Percentiles rank a stretch among this genome's conserved stretches.
phyloP scores from a whole-genome alignment of 1,140 invertebrate genomes.

The Orius laevigatus region DNA sequence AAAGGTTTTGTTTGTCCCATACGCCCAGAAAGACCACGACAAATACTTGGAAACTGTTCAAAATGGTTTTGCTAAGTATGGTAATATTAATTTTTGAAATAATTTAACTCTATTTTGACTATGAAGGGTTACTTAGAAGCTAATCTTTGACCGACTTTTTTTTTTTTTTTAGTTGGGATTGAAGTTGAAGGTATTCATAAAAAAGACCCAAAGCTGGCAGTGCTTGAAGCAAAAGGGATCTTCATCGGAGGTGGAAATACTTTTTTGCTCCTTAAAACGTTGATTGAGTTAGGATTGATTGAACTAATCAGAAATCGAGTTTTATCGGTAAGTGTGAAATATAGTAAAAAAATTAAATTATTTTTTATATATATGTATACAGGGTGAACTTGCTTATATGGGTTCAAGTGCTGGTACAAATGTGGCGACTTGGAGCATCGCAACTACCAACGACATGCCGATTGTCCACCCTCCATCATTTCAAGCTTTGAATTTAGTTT shows the following conservation, averaged over 20 bases:
- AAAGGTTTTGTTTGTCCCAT: constrained; percentile 58
- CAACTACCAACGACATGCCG: constrained; percentile 76
- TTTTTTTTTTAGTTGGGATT: constrained; percentile 27
- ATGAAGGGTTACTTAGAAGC: not conserved
- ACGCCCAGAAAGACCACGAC: constrained; percentile 49
- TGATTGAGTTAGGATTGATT: constrained; percentile 52
- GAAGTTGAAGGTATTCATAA: constrained; percentile 45
- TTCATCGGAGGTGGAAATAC: constrained; percentile 70
- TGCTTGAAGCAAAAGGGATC: constrained; percentile 46
- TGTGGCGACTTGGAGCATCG: constrained; percentile 58
- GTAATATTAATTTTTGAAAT: constrained; percentile 24
- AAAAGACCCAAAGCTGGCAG: constrained; percentile 30
- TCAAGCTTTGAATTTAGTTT: constrained; percentile 51
- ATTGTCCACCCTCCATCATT: constrained; percentile 60
- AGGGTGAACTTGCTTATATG: constrained; percentile 54
- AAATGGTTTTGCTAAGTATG: constrained; percentile 42
- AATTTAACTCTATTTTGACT: constrained; percentile 9
- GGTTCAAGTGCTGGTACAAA: constrained; percentile 71
- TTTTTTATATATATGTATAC: no score
- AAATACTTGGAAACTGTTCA: constrained; percentile 44
- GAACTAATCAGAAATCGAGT: constrained; percentile 44
- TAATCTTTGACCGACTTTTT: not conserved
- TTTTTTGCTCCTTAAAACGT: constrained; percentile 47
- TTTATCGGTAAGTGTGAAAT: constrained; percentile 26
- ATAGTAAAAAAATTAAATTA: not conserved